Percentiles rank a stretch among this genome's conserved stretches.
phyloP scores from a whole-genome alignment of 2,113 vertebrate genomes.

The Dipodomys stephensi region DNA sequence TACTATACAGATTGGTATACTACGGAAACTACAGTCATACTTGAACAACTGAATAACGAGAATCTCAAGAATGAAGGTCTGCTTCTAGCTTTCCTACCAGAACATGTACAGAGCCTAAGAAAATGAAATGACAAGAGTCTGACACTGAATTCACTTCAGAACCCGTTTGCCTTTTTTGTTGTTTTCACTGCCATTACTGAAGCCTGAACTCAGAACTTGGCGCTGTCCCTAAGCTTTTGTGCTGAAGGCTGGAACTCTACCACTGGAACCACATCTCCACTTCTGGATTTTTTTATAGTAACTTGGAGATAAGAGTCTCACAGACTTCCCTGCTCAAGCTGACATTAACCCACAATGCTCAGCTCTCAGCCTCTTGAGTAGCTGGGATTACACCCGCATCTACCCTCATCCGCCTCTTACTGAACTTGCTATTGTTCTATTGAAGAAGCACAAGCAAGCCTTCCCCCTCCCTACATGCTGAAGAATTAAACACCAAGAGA shows the following conservation, averaged over 20 bases:
- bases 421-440: slow-evolving; percentile 18
- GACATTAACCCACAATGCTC: too few species aligned
- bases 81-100: background rate
- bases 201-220: too few species aligned
- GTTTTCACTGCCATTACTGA: too few species aligned
- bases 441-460: background rate
- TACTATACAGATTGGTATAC: background rate
- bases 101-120: background rate
- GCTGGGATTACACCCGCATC: too few species aligned
- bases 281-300: too few species aligned
- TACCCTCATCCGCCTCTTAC: background rate
- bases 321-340: too few species aligned
- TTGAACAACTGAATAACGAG: background rate
- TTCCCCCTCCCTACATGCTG: background rate
- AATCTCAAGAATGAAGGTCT: background rate
- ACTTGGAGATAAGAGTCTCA: too few species aligned
- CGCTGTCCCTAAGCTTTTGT: too few species aligned
- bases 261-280: too few species aligned
- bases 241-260: too few species aligned
- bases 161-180: background rate
- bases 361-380: too few species aligned
- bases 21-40: background rate
- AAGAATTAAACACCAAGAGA: slow-evolving; percentile 39
- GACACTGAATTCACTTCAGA: background rate
- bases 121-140: background rate